A percentile compares a stretch with the other conserved stretches of the same genome.
phyloP scores from a whole-genome alignment of 1,140 invertebrate species.

The Drosophila bifasciata region DNA sequence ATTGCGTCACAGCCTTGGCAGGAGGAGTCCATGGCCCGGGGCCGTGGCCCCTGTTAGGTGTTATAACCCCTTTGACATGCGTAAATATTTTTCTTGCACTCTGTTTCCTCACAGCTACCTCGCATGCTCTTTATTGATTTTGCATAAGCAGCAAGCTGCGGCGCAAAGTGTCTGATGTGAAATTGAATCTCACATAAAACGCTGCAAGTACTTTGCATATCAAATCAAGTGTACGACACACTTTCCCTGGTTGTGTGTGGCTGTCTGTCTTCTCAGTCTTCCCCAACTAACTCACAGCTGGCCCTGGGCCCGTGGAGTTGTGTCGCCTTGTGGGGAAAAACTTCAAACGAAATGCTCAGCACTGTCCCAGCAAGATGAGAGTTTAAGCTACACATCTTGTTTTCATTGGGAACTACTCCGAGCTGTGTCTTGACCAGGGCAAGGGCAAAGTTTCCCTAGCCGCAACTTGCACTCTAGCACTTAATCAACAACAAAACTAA shows the following conservation, averaged over 20 bases:
- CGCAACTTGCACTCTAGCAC: conserved; percentile 55
- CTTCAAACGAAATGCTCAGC: conserved; percentile 5
- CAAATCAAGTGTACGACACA: conserved; percentile 41
- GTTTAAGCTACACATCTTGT: conserved; percentile 28
- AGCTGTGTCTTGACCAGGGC: conserved; percentile 20
- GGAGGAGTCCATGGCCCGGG: conserved; percentile 20
- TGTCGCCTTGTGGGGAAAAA: conserved; percentile 8
- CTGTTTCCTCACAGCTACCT: conserved; percentile 31
- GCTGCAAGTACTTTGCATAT: conserved; percentile 60
- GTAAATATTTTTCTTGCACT: conserved; percentile 50
- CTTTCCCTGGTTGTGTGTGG: conserved; percentile 1
- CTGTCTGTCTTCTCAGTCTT: conserved; percentile 10
- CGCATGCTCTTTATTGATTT: conserved; percentile 64
- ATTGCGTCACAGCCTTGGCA: background rate
- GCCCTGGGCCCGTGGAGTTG: conserved; percentile 2
- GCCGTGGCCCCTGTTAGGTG: conserved; percentile 49
- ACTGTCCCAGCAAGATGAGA: background rate
- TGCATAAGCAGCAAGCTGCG: conserved; percentile 50
- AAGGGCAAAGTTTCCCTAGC: conserved; percentile 45
- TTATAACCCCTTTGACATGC: conserved; percentile 68
- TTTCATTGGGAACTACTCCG: conserved; percentile 24
- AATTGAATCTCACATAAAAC: conserved; percentile 59
- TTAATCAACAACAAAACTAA: conserved; percentile 66
- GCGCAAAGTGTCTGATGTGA: conserved; percentile 23
- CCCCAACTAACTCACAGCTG: too few relatives aligned